Percentiles rank a stretch among this genome's conserved stretches.
Evolutionary conservation across 2,888 invertebrate species (phyloP).

Genomic region (Ceriagrion tenellum): DNA sequence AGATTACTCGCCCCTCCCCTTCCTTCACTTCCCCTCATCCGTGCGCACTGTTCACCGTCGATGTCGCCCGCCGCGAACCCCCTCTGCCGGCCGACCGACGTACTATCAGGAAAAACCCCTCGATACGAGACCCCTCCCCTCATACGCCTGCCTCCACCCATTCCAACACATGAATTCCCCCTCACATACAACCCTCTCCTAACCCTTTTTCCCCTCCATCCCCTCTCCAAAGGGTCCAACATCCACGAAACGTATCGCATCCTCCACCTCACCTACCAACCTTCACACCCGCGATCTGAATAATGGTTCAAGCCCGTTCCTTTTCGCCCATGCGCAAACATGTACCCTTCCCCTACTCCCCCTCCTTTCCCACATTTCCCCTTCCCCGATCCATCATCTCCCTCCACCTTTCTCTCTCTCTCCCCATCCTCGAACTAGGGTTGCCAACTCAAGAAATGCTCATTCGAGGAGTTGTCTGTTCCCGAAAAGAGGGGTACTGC

Average conservation of each 20-base stretch:
- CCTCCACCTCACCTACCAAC: conserved; percentile 10
- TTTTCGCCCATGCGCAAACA: conserved; percentile 24
- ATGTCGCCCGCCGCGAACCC: not conserved
- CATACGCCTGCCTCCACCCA: not conserved
- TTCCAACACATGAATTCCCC: not conserved
- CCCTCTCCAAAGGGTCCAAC: no score
- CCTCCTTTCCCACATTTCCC: not conserved
- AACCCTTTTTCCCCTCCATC: not conserved
- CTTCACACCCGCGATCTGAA: not conserved
- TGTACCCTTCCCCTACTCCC: not conserved
- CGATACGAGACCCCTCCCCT: not conserved
- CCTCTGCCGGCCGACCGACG: not conserved
- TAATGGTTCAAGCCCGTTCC: conserved; percentile 30
- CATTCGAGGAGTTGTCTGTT: no score
- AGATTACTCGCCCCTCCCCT: not conserved
- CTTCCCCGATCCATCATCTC: not conserved
- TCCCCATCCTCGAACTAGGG: no score
- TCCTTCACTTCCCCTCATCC: not conserved
- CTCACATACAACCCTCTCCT: not conserved
- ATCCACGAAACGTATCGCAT: not conserved
- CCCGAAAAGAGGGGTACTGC: no score
- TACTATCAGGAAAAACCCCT: not conserved
- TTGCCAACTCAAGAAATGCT: no score
- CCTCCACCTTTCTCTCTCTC: not conserved
- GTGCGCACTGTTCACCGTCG: not conserved